Evolutionary conservation across 2,888 invertebrate genomes (phyloP), one percentile per base, ranked within the genome.

Genomic region (Ctena decussata): DNA sequence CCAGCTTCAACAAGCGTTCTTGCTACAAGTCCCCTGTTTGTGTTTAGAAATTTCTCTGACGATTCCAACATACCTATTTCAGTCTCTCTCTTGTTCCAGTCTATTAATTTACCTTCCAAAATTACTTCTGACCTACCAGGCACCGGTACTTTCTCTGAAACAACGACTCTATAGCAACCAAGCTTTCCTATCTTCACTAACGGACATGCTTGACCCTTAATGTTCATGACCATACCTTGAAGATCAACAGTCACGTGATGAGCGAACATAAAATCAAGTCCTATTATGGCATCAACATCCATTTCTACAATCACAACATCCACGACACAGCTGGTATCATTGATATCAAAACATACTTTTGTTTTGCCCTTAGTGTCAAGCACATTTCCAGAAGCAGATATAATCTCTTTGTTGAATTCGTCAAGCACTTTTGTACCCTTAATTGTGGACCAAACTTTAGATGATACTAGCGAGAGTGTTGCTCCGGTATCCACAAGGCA

Each of bases 111-210:
- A 12, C 81, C 77, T 3, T 39, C 21, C 3, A 53, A 8, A 12
- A 86, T 74, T 8, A 74, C 11, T 57, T 83, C 86, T 49, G 80
- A 80, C 39, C 65, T 32, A 24, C 80, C 69, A 18, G 83, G 86
- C 12, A 84, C 30, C 15, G 39, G 57, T 0, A 81, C 70, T 18
- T 39, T 65, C 27, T 81, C 69, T 6, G 49, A 18, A 3, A 73
- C 39, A 39, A 44, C 44, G 15, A 83, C 60, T 15, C 76, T 49
- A 49, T 80, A 77, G 39, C 74, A 83, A 5, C 82, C 72, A 24
- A 75, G 27, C n/a, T 69, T 53, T n/a, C 77, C 80, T 3, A 0
- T 12, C 35, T 21, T n/a, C n/a, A n/a, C n/a, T n/a, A n/a, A n/a
- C n/a, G n/a, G n/a, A n/a, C n/a, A n/a, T n/a, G n/a, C n/a, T n/a